Conservation (phyloP, 2,888 invertebrate species). For the Temnothorax ravouxi region DNA sequence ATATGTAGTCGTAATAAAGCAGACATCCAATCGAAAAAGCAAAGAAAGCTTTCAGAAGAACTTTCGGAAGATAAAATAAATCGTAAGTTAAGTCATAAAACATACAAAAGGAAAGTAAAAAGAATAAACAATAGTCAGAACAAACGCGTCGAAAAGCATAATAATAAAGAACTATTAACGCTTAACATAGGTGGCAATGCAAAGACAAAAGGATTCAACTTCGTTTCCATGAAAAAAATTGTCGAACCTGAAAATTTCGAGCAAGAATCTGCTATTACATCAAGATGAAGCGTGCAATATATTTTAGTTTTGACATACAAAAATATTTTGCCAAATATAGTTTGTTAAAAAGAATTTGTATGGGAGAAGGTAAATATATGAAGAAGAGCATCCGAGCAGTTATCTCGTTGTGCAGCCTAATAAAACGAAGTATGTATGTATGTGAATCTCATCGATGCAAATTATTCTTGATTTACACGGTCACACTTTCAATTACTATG, state of each 20-base stretch:
- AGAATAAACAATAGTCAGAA: background rate
- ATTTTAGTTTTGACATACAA: conserved; percentile 8
- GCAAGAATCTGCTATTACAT: background rate
- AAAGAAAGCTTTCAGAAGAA: background rate
- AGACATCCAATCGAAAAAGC: background rate
- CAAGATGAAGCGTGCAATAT: conserved; percentile 27
- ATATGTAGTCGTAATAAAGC: conserved; percentile 9
- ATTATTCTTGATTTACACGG: conserved; percentile 8
- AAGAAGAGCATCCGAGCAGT: background rate
- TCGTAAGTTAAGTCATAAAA: background rate
- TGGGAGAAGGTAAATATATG: background rate
- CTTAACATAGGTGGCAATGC: background rate
- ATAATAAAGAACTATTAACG: conserved; percentile 7
- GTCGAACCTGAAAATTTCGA: conserved; percentile 4
- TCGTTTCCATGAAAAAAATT: conserved; percentile 27
- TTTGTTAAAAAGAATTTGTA: background rate
- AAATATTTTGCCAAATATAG: background rate
- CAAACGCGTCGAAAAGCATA: background rate
- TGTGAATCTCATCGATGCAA: conserved; percentile 8
- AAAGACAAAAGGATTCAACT: conserved; percentile 45
- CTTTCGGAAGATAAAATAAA: conserved; percentile 12
- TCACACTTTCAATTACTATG: background rate
- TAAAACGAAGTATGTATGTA: background rate
- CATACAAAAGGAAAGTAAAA: background rate
- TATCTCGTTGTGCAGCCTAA: conserved; percentile 18